phyloP scores from a whole-genome alignment of 2,113 vertebrate species.

The Stomatorhinus ivindoensis region DNA sequence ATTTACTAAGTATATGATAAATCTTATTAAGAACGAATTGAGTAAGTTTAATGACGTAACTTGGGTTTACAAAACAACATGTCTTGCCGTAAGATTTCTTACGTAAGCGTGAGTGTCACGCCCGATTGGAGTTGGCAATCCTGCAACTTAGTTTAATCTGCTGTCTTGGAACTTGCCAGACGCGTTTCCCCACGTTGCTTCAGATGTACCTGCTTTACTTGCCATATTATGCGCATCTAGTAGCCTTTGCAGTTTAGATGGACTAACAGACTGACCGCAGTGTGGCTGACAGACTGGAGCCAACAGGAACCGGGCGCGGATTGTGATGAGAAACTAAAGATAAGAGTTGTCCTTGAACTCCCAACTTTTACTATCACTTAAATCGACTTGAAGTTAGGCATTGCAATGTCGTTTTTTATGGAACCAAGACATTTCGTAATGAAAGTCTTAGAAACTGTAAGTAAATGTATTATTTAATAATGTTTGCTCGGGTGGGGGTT shows the following conservation, averaged over 20 bases:
- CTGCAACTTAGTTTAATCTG: no score
- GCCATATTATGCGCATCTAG: not conserved
- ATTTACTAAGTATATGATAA: not conserved
- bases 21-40: not conserved
- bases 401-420: not conserved
- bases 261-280: not conserved
- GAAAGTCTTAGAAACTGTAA: not conserved
- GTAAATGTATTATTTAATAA: not conserved
- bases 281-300: not conserved
- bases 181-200: no score
- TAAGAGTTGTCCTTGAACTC: not conserved
- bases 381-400: not conserved
- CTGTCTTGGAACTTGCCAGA: no score
- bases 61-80: not conserved
- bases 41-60: not conserved
- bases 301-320: not conserved
- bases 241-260: not conserved
- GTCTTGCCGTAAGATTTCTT: no score
- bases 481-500: not conserved
- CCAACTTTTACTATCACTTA: not conserved
- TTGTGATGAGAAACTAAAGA: not conserved
- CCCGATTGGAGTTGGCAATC: no score
- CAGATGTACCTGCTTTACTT: not conserved
- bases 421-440: not conserved
- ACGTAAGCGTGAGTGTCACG: no score